Evolutionary conservation across 2,888 invertebrate species (phyloP).

Genomic region (Erebia aethiops): DNA sequence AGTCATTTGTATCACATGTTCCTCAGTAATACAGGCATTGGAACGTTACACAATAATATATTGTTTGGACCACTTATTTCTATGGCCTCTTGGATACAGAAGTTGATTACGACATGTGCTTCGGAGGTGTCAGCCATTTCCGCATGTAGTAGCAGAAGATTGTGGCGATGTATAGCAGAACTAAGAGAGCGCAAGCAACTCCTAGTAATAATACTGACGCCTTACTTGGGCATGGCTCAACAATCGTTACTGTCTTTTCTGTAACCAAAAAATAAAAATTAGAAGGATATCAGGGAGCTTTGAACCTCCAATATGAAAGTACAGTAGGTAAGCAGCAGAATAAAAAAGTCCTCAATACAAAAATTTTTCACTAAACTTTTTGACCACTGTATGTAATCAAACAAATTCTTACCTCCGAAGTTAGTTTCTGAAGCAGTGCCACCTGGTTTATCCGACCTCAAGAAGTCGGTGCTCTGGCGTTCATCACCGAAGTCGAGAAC

Average conservation of each 20-base stretch:
- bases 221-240: slow-evolving; percentile 95
- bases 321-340: no score
- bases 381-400: neutral
- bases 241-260: slow-evolving; percentile 95
- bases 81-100: slow-evolving; percentile 36
- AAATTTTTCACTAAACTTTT: no score
- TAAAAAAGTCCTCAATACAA: no score
- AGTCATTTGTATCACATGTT: slow-evolving; percentile 77
- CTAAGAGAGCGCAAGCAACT: slow-evolving; percentile 94
- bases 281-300: no score
- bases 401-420: slow-evolving; percentile 84
- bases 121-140: slow-evolving; percentile 93
- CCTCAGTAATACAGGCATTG: slow-evolving; percentile 47
- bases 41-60: slow-evolving; percentile 39
- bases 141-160: slow-evolving; percentile 97
- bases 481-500: slow-evolving; percentile 97
- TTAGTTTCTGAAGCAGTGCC: slow-evolving; percentile 84
- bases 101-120: slow-evolving; percentile 84
- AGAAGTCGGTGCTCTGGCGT: slow-evolving; percentile 89
- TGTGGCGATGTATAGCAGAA: slow-evolving; percentile 94
- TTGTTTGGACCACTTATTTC: slow-evolving; percentile 42
- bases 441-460: slow-evolving; percentile 89
- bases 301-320: no score
- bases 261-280: slow-evolving; percentile 54
- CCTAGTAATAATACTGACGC: slow-evolving; percentile 95